These are phyloP conservation scores for Bucorvus abyssinicus DNA, from an alignment of 2,797 vertebrate species.

Conservation along the genomic window DNA sequence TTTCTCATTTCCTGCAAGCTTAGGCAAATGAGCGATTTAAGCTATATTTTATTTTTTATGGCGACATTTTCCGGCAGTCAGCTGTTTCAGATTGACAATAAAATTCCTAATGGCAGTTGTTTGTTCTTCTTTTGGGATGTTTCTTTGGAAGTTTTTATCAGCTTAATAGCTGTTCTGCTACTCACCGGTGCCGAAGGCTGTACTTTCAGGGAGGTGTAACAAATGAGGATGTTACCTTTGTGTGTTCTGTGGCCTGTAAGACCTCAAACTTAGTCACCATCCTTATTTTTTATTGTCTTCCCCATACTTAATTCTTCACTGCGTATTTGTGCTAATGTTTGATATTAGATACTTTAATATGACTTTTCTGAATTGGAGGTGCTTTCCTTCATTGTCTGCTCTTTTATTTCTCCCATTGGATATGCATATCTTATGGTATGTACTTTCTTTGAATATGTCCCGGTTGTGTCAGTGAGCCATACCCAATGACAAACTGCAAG, in stretches of 20 bases:
- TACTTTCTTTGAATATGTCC: background rate
- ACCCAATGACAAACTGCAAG: background rate
- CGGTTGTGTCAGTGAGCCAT: background rate
- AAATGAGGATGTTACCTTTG: background rate
- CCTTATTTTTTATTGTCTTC: background rate
- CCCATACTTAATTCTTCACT: background rate
- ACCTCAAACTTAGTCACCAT: background rate
- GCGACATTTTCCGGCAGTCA: constrained; percentile 53
- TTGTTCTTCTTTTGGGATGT: constrained; percentile 48
- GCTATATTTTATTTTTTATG: constrained; percentile 67
- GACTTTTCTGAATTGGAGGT: background rate
- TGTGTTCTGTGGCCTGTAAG: background rate
- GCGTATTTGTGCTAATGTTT: background rate
- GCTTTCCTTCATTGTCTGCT: background rate
- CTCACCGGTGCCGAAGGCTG: background rate
- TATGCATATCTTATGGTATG: background rate
- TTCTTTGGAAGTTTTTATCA: constrained; percentile 51
- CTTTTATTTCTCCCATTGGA: background rate
- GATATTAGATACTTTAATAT: background rate
- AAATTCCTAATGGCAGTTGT: constrained; percentile 60
- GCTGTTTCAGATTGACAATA: constrained; percentile 68
- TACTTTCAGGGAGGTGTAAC: background rate
- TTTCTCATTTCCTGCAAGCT: constrained; percentile 64
- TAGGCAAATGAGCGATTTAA: constrained; percentile 64
- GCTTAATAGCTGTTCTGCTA: background rate